Base-by-base conservation (phyloP, 2,113 vertebrate genomes). In the Heliornis fulica region DNA sequence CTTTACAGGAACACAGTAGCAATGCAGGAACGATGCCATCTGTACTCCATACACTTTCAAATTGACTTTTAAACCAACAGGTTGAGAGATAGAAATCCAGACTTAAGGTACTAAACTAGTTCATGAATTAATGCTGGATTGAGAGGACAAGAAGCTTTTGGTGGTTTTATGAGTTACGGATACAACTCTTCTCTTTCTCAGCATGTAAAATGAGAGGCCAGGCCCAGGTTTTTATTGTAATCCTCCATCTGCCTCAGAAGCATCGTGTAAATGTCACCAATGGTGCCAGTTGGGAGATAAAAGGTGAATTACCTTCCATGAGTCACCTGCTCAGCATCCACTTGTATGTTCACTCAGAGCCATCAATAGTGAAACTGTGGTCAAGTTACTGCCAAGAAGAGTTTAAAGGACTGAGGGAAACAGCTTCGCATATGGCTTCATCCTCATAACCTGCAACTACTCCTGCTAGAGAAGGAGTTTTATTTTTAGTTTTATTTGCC, bases 181-280 rank as follows among this genome's bases (percentile, higher is more conserved):
- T 13, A 4, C 0, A 1, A 80, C 29, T 50, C 13, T 4, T 71
- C 9, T 45, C 29, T 77, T 38, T n/a, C n/a, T 69, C 5, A 11
- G 5, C 2, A 18, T 1, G 4, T 20, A 48, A 36, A 77, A 71
- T 7, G 38, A 94, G 34, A 76, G 20, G 15, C 10, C 31, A 77
- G 60, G 6, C 53, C 54, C 54, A 32, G 54, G 21, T 45, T 89
- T 83, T 80, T 20, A 32, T 12, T 57, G 59, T 9, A 74, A 11
- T 11, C 7, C 17, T 72, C 34, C 9, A 57, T 28, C 45, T 46
- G 15, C 23, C 34, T 60, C 41, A 43, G 26, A n/a, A 69, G 6
- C 19, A 65, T 9, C n/a, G 3, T 0, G 2, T n/a, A 51, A 68
- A 46, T 32, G 3, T 56, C 43, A 40, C 7, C 23, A 20, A 50